Percentiles rank a stretch among this genome's conserved stretches.
Conservation (phyloP, 1,140 invertebrate species). For the Paraescarpia echinospica region DNA sequence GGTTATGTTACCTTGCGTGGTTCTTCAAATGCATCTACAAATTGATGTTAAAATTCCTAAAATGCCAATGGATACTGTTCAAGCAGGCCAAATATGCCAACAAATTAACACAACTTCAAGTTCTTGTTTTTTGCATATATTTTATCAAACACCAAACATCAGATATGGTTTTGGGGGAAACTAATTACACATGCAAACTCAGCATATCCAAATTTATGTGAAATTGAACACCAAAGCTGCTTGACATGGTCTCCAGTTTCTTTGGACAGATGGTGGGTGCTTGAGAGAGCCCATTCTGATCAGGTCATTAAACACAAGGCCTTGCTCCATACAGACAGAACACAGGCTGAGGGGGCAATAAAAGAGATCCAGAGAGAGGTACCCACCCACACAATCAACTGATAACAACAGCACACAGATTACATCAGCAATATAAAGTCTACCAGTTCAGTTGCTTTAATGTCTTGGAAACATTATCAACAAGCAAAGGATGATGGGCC, state of each 20-base stretch:
- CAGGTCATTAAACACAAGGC: neutral
- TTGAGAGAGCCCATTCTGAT: neutral
- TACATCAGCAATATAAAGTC: neutral
- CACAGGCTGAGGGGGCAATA: neutral
- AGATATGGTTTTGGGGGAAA: neutral
- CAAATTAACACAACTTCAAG: too few species aligned
- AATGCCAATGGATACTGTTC: too few species aligned
- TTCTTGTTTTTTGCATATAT: too few species aligned
- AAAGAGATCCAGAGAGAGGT: neutral
- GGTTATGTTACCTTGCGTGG: too few species aligned
- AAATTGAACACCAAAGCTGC: neutral
- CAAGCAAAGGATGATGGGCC: neutral
- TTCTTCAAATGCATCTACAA: too few species aligned
- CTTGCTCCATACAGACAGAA: neutral
- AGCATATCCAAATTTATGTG: neutral
- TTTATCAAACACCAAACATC: neutral
- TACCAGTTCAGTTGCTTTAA: neutral
- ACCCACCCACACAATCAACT: neutral
- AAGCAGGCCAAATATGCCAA: too few species aligned
- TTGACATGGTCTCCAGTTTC: neutral
- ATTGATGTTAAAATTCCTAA: too few species aligned
- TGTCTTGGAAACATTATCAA: neutral
- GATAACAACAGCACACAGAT: slow-evolving; percentile 1
- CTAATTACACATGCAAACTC: neutral
- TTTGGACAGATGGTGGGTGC: neutral